Conservation (phyloP, 2,113 vertebrate genomes). For the Eptesicus fuscus region DNA sequence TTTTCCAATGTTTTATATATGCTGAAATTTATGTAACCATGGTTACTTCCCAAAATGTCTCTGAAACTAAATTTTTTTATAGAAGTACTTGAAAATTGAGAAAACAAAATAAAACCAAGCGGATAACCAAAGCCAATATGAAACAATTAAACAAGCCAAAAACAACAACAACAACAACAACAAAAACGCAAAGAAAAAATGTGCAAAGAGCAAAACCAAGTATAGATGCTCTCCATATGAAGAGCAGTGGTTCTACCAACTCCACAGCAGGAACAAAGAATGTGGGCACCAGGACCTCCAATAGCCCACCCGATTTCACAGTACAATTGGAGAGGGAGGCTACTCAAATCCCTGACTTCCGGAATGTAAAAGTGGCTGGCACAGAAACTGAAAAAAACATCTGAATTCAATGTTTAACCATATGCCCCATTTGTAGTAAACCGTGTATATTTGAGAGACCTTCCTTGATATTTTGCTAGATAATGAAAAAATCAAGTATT, state of each 20-base stretch:
- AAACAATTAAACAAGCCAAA: background rate
- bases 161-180: background rate
- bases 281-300: too few species aligned
- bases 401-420: background rate
- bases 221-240: background rate
- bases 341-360: background rate
- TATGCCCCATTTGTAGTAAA: background rate
- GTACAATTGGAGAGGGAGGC: background rate
- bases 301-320: background rate
- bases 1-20: background rate
- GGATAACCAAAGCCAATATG: background rate
- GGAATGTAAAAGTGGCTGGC: fast-evolving
- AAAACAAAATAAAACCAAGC: background rate
- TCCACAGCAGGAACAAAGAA: background rate
- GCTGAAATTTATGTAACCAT: background rate
- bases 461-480: background rate
- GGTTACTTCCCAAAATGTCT: background rate
- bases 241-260: background rate
- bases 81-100: background rate
- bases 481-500: background rate
- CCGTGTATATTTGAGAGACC: background rate
- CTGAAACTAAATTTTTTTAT: background rate
- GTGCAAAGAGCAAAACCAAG: background rate
- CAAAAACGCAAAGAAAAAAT: background rate
- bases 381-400: background rate